Percentiles rank a stretch among this genome's conserved stretches.
phyloP scores from a whole-genome alignment of 2,797 vertebrate species.

The Pempheris klunzingeri region DNA sequence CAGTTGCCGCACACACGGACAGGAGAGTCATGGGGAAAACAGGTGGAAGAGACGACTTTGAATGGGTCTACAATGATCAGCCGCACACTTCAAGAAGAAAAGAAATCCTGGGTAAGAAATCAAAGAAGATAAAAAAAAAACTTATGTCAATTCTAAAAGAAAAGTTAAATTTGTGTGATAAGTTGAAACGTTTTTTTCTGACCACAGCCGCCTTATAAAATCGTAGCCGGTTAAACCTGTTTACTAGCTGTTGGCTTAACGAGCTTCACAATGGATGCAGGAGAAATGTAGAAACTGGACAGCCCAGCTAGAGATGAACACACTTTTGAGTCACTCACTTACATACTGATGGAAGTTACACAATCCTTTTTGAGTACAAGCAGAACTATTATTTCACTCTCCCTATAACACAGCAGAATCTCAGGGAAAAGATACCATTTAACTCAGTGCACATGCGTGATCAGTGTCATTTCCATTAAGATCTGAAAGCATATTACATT shows the following conservation, averaged over 20 bases:
- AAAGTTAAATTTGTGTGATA: background rate
- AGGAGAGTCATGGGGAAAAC: constrained; percentile 80
- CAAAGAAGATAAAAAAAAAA: background rate
- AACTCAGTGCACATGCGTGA: background rate
- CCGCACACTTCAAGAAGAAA: constrained; percentile 88
- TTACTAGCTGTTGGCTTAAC: constrained; percentile 64
- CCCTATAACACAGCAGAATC: background rate
- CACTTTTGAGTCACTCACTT: background rate
- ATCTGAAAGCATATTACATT: background rate
- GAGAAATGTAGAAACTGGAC: background rate
- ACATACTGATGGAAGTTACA: background rate
- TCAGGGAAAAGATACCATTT: background rate
- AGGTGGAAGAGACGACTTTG: constrained; percentile 86
- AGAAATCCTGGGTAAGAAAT: constrained; percentile 86
- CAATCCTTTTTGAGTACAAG: background rate
- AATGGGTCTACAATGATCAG: constrained; percentile 90
- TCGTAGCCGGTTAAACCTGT: constrained; percentile 81
- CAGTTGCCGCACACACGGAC: background rate
- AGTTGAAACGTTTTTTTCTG: background rate
- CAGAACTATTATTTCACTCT: background rate
- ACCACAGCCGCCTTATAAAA: constrained; percentile 34
- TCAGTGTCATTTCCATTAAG: background rate
- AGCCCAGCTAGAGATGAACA: background rate
- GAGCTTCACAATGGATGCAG: constrained; percentile 38
- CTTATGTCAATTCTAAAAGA: no score